Base-by-base conservation (phyloP, 2,888 invertebrate genomes). In the Drosophila prostipennis region DNA sequence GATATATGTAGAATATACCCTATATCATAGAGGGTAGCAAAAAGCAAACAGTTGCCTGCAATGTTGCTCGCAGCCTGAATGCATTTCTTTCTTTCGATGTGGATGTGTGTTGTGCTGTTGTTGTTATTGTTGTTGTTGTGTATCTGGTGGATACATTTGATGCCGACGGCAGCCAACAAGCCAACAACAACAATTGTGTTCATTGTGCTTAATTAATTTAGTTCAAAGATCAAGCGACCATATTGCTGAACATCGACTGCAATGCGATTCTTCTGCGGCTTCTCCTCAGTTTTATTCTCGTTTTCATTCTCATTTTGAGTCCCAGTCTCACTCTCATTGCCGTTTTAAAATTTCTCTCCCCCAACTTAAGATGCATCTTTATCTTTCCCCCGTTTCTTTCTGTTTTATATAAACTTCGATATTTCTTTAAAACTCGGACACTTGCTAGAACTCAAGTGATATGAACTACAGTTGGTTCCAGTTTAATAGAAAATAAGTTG, bases 151-250 rank as follows among this genome's bases (percentile, higher is more conserved):
- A 72, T 72, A 59, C 72, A 49, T 73, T 53, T 39, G 74, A 65
- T 56, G 52, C 68, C 54, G 67, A 51, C 48, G 58, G 29, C 58
- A 70, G 19, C 57, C 43, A 14, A 32, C 43, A 14, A 32, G 61
- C 26, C 55, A 74, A 68, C 73, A 80, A 67, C 85, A 88, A 91
- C 91, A 91, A 91, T 91, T 90, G 89, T 83, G 90, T 89, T 90
- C 90, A 91, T 91, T 91, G 91, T 90, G 81, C 89, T 91, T 91
- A 91, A 91, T 91, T 91, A 91, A 91, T 91, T 91, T 90, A 90
- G 91, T 91, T 91, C 91, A 91, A 89, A 91, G 91, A 91, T 91
- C 91, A 91, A 87, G 89, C 85, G 87, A 61, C 74, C 70, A 77
- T 74, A 83, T 72, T 86, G 80, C 78, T 53, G 67, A 65, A 53